Conservation (phyloP, 2,888 invertebrate genomes). For the Pammene aurita region DNA sequence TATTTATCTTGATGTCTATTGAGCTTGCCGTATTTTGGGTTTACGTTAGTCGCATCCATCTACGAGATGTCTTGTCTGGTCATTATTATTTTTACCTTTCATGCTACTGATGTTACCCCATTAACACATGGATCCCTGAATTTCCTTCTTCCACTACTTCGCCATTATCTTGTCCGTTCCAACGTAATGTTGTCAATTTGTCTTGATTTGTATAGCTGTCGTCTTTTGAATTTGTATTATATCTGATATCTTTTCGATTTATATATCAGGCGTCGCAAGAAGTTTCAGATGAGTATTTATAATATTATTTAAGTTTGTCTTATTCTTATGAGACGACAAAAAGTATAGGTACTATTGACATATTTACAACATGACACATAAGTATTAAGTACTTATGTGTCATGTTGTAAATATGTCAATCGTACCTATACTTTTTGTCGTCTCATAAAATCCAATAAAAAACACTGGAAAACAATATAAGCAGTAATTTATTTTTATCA, state of each 20-base stretch:
- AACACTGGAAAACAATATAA: conserved; percentile 16
- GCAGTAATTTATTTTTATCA: conserved; percentile 18
- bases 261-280: neutral
- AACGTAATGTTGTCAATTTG: conserved; percentile 17
- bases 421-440: too few relatives aligned
- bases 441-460: too few relatives aligned
- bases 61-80: neutral
- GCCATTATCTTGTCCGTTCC: conserved; percentile 14
- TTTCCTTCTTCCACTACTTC: conserved; percentile 25
- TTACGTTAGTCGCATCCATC: neutral
- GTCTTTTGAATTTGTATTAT: neutral
- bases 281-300: neutral
- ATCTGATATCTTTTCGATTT: neutral
- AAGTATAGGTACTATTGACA: neutral
- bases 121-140: neutral
- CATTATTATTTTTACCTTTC: neutral
- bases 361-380: conserved; percentile 24
- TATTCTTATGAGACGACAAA: conserved; percentile 5
- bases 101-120: too few relatives aligned
- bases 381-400: neutral
- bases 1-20: conserved; percentile 27
- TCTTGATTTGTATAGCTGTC: conserved; percentile 19
- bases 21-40: conserved; percentile 10
- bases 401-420: too few relatives aligned
- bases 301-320: neutral